These are phyloP conservation scores for Parascotia fuliginaria DNA, from an alignment of 2,888 invertebrate species.

Conservation along the genomic window DNA sequence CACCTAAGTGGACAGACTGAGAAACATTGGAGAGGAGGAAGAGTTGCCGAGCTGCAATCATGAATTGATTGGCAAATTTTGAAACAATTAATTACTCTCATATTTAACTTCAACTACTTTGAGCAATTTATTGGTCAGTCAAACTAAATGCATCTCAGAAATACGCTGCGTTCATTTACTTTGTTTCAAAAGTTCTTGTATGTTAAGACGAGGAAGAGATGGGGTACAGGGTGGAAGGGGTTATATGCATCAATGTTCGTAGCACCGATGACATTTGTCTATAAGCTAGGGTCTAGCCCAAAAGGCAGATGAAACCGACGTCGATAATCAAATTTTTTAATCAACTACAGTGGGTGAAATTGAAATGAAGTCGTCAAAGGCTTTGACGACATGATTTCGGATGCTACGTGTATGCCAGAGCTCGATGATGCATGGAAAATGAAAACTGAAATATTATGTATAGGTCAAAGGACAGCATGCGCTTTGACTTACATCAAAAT, in stretches of 20 bases:
- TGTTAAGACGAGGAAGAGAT: not conserved
- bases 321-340: not conserved
- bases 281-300: not conserved
- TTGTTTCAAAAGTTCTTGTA: too few relatives aligned
- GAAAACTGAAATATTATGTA: too few relatives aligned
- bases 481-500: too few relatives aligned
- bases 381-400: not conserved
- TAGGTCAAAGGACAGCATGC: too few relatives aligned
- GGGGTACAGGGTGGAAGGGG: not conserved
- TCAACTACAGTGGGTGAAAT: too few relatives aligned
- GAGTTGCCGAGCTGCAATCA: not conserved
- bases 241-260: not conserved
- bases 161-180: too few relatives aligned
- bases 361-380: not conserved
- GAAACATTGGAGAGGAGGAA: not conserved
- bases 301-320: not conserved
- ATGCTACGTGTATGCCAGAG: not conserved
- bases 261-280: not conserved
- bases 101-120: too few relatives aligned
- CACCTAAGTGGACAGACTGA: not conserved
- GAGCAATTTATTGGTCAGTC: too few relatives aligned
- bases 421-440: too few relatives aligned
- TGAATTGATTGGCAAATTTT: not conserved
- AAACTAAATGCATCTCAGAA: too few relatives aligned
- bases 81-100: not conserved